Percentiles rank a stretch among this genome's conserved stretches.
Conservation (phyloP, 2,888 invertebrate species). For the Adineta ricciae region DNA sequence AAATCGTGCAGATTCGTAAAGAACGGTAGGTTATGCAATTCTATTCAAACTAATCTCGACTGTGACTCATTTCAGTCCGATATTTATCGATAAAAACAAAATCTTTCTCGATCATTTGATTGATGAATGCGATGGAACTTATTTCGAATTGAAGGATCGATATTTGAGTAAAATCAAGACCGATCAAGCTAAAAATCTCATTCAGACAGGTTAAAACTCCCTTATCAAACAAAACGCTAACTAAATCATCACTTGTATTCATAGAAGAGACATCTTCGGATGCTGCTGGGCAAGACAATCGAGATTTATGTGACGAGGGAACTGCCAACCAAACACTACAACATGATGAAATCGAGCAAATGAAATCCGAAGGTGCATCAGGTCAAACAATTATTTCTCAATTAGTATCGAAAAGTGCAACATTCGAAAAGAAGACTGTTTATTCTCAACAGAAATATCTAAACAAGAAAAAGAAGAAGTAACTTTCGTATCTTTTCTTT, state of each 20-base stretch:
- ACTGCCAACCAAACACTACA: constrained; percentile 71
- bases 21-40: constrained; percentile 25
- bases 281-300: constrained; percentile 59
- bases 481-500: constrained; percentile 61
- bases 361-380: constrained; percentile 66
- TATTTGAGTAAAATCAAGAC: constrained; percentile 38
- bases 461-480: constrained; percentile 83
- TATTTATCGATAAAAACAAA: constrained; percentile 41
- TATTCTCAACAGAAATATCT: constrained; percentile 80
- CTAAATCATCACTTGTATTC: too few relatives aligned
- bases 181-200: constrained; percentile 34
- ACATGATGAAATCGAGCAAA: constrained; percentile 67
- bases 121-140: constrained; percentile 43
- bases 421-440: constrained; percentile 77
- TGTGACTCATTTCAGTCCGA: constrained; percentile 35
- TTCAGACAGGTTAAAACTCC: background rate
- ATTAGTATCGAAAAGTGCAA: constrained; percentile 77
- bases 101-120: constrained; percentile 41
- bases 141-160: constrained; percentile 42
- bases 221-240: constrained; percentile 18
- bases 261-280: background rate
- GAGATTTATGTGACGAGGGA: constrained; percentile 65
- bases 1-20: constrained; percentile 29
- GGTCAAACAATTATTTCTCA: constrained; percentile 68
- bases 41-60: too few relatives aligned